A percentile compares a stretch with the other conserved stretches of the same genome.
These are phyloP conservation scores for Laterallus jamaicensis DNA, from an alignment of 2,113 vertebrate genomes.

Conservation along the genomic window DNA sequence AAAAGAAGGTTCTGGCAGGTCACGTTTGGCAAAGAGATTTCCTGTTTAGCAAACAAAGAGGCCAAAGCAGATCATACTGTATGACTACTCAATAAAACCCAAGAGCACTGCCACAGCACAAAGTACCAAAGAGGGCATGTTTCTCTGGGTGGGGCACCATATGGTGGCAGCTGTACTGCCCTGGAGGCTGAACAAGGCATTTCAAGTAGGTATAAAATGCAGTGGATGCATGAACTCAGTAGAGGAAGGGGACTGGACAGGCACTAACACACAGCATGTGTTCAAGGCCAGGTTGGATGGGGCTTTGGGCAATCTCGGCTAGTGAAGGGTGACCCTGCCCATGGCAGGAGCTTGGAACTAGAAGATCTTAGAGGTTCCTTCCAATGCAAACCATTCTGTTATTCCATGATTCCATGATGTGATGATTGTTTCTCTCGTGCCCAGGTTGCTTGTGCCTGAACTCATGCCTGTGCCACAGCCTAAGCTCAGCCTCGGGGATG, in stretches of 20 bases:
- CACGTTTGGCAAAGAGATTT: background rate
- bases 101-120: background rate
- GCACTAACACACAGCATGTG: background rate
- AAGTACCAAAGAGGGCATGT: background rate
- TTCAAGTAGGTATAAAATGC: background rate
- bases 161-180: background rate
- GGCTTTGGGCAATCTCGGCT: no score
- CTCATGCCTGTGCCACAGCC: background rate
- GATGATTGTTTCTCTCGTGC: background rate
- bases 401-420: no score
- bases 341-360: no score
- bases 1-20: background rate
- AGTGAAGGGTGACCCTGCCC: no score
- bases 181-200: background rate
- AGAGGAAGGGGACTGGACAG: background rate
- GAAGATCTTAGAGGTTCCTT: no score
- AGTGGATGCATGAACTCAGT: background rate
- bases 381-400: no score
- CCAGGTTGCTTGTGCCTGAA: accelerated
- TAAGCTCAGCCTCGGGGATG: background rate
- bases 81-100: background rate
- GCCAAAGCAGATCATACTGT: background rate
- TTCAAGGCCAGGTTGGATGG: no score
- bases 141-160: background rate
- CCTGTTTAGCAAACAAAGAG: background rate